Evolutionary conservation across 2,888 invertebrate genomes (phyloP).

Genomic region (Pelosia muscerda): DNA sequence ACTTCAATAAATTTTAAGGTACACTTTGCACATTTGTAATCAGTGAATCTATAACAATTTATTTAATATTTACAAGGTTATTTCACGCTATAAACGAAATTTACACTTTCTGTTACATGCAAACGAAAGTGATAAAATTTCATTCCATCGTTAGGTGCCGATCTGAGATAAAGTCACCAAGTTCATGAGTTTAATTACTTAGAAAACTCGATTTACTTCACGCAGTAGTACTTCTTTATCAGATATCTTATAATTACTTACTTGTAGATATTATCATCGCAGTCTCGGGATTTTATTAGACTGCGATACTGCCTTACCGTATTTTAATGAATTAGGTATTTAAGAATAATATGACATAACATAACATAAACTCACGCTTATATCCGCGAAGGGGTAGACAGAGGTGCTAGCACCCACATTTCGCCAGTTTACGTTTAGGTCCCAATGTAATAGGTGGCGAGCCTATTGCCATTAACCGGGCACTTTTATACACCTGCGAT

Average conservation of each 20-base stretch:
- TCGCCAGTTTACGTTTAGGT: too few relatives aligned
- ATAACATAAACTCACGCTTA: too few relatives aligned
- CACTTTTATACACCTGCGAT: too few relatives aligned
- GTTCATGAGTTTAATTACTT: conserved; percentile 5
- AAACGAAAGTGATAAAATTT: conserved; percentile 6
- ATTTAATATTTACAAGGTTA: background rate
- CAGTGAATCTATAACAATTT: background rate
- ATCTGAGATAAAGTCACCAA: conserved; percentile 5
- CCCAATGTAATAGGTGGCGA: too few relatives aligned
- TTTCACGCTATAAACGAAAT: background rate
- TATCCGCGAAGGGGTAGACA: too few relatives aligned
- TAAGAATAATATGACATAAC: too few relatives aligned
- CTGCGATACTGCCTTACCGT: too few relatives aligned
- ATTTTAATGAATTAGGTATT: too few relatives aligned
- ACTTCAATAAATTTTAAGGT: too few relatives aligned
- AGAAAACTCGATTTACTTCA: background rate
- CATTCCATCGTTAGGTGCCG: conserved; percentile 1
- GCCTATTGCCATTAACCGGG: too few relatives aligned
- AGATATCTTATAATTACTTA: background rate
- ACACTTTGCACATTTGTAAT: too few relatives aligned
- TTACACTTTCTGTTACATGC: conserved; percentile 7
- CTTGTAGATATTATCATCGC: background rate
- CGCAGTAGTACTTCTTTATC: background rate
- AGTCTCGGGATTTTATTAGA: background rate
- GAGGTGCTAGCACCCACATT: too few relatives aligned